Evolutionary conservation across 2,888 invertebrate genomes (phyloP).

Genomic region (Diarsia rubi): DNA sequence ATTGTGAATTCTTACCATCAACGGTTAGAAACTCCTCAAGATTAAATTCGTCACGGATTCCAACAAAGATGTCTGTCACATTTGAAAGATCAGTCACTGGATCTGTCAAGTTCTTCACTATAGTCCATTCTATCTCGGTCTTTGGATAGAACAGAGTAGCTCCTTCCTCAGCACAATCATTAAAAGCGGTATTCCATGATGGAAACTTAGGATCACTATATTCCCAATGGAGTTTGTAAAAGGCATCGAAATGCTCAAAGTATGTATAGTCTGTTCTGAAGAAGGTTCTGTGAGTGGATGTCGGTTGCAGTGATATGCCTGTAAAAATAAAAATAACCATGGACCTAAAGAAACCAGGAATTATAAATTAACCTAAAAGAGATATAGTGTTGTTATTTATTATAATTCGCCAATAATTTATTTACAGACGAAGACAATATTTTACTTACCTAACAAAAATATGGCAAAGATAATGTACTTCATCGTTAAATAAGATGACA

Average conservation of each 20-base stretch:
- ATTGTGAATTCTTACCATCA: conserved; percentile 68
- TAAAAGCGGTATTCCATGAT: conserved; percentile 69
- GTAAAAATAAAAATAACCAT: conserved; percentile 17
- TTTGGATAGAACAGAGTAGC: conserved; percentile 74
- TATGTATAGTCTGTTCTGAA: conserved; percentile 75
- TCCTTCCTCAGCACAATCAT: conserved; percentile 73
- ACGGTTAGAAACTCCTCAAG: conserved; percentile 73
- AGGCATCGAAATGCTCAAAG: conserved; percentile 70
- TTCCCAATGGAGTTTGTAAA: conserved; percentile 74
- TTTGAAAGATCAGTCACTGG: conserved; percentile 53
- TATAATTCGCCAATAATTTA: background rate
- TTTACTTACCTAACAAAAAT: conserved; percentile 42
- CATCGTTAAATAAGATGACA: conserved; percentile 18
- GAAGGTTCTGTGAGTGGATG: conserved; percentile 62
- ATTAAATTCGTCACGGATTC: conserved; percentile 71
- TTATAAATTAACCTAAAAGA: background rate
- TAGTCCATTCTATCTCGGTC: conserved; percentile 67
- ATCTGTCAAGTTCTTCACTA: conserved; percentile 65
- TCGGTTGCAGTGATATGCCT: conserved; percentile 53
- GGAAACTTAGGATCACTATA: conserved; percentile 21
- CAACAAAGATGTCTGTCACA: conserved; percentile 70
- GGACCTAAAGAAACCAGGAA: background rate
- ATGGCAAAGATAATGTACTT: conserved; percentile 11
- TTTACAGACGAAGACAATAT: background rate
- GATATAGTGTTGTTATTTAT: background rate